Percentiles rank a stretch among this genome's conserved stretches.
These are phyloP conservation scores for Drosophila ercepeae DNA, from an alignment of 1,140 invertebrate genomes.

Conservation along the genomic window DNA sequence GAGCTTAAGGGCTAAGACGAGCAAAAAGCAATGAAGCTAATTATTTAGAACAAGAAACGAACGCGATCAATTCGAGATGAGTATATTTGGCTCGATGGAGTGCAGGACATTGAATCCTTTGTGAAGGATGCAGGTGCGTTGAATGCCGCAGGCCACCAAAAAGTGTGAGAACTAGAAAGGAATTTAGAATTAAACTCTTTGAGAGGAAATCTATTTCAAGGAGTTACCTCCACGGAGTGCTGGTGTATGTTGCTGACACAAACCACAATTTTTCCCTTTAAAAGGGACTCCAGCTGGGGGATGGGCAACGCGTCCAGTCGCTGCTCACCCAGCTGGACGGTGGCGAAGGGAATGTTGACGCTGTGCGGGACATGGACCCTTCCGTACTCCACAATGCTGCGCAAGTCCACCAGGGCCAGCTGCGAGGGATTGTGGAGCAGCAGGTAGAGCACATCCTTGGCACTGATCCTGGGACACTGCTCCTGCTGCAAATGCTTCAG, in stretches of 20 bases:
- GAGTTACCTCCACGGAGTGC: slow-evolving; percentile 90
- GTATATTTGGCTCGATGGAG: slow-evolving; percentile 87
- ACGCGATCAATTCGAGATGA: slow-evolving; percentile 81
- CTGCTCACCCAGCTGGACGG: slow-evolving; percentile 88
- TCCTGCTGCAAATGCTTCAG: slow-evolving; percentile 89
- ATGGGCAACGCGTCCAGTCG: slow-evolving; percentile 87
- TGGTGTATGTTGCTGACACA: slow-evolving; percentile 91
- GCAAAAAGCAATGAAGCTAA: slow-evolving; percentile 20
- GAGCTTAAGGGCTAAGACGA: slow-evolving; percentile 45
- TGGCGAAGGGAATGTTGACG: slow-evolving; percentile 93
- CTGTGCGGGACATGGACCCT: slow-evolving; percentile 90
- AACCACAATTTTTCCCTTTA: slow-evolving; percentile 88
- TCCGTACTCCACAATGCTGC: slow-evolving; percentile 89
- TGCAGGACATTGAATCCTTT: slow-evolving; percentile 88
- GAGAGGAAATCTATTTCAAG: too few species aligned
- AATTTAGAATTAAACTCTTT: too few species aligned
- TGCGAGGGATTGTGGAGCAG: slow-evolving; percentile 87
- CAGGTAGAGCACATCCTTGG: slow-evolving; percentile 92
- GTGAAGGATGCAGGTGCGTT: slow-evolving; percentile 89
- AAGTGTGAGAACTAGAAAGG: slow-evolving; percentile 88
- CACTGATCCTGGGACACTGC: slow-evolving; percentile 92
- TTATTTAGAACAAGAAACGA: slow-evolving; percentile 16
- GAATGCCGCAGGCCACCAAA: slow-evolving; percentile 87
- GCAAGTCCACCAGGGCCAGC: slow-evolving; percentile 91
- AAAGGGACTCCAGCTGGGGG: slow-evolving; percentile 86